A percentile compares a stretch with the other conserved stretches of the same genome.
These are phyloP conservation scores for Grallaria varia DNA, from an alignment of 2,113 vertebrate genomes.

Conservation along the genomic window DNA sequence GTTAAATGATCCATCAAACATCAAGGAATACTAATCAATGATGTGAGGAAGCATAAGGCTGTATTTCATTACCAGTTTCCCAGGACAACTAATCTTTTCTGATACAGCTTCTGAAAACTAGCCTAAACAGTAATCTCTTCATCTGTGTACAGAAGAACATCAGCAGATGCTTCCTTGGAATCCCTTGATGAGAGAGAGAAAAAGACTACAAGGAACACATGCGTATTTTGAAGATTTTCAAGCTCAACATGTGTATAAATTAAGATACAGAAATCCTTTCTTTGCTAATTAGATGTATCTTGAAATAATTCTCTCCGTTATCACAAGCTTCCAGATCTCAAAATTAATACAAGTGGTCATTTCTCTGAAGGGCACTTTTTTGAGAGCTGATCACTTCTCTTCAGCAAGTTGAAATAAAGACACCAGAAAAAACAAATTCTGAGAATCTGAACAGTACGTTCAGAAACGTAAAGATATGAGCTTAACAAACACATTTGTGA, in stretches of 20 bases:
- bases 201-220: background rate
- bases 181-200: background rate
- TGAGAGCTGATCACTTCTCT: background rate
- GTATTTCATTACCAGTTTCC: background rate
- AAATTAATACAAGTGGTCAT: background rate
- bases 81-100: background rate
- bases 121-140: background rate
- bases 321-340: background rate
- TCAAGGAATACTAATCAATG: background rate
- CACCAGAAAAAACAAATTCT: background rate
- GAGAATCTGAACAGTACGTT: background rate
- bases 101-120: background rate
- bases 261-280: no score
- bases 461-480: background rate
- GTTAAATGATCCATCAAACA: background rate
- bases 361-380: background rate
- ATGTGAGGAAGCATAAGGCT: background rate
- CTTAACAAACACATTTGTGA: background rate
- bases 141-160: background rate
- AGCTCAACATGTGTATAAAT: background rate
- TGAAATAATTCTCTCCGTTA: background rate
- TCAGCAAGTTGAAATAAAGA: background rate
- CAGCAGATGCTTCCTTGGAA: background rate
- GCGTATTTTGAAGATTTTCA: background rate
- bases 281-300: no score